Evolutionary conservation across 2,888 invertebrate species (phyloP).

Genomic region (Lamellibrachia columna): DNA sequence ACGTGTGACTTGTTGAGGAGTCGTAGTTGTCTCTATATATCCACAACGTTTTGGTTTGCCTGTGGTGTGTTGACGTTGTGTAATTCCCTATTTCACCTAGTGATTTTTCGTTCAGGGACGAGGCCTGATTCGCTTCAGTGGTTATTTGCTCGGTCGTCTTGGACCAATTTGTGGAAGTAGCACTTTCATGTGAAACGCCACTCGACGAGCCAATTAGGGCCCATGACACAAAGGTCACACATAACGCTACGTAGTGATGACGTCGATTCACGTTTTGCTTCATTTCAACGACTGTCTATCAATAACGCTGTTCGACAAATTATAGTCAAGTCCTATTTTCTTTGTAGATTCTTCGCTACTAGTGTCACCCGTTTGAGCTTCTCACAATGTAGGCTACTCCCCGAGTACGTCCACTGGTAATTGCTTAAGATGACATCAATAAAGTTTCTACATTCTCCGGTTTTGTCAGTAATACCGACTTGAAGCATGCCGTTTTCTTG

Average conservation of each 20-base stretch:
- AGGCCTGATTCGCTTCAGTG: background rate
- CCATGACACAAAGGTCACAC: background rate
- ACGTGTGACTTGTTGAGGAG: background rate
- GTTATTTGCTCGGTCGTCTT: background rate
- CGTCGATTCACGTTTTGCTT: background rate
- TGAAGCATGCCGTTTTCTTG: background rate
- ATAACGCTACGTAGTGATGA: background rate
- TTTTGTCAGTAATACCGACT: no score
- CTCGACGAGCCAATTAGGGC: background rate
- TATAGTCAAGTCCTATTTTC: background rate
- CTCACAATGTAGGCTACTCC: background rate
- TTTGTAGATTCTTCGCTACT: background rate
- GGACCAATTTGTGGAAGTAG: background rate
- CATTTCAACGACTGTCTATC: background rate
- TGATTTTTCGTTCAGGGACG: background rate
- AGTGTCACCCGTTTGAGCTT: no score
- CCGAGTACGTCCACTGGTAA: background rate
- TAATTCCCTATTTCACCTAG: background rate
- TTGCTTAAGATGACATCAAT: background rate
- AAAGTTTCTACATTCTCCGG: no score
- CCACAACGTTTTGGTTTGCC: no score
- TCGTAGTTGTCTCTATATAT: background rate
- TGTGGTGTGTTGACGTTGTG: background rate
- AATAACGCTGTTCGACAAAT: background rate
- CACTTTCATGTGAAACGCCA: background rate